Evolutionary conservation across 1,140 invertebrate species (phyloP), one percentile per base, ranked within the genome.

Genomic region (Penaeus chinensis): DNA sequence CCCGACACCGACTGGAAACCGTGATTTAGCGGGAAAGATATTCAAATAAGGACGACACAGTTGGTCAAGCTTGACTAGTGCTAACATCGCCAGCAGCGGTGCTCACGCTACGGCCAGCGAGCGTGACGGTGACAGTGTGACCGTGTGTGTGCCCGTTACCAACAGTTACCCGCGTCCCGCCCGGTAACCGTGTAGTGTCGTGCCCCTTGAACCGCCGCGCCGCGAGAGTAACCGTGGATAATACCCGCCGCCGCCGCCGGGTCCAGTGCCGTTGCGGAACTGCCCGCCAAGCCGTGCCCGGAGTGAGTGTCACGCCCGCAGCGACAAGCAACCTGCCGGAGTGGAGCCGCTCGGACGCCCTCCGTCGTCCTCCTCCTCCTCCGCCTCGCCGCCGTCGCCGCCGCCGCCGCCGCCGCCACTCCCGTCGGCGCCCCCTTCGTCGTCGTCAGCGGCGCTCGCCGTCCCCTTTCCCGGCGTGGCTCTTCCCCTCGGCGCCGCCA

Each of bases 1-100:
- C 79, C 79, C 84, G 54, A 78, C 80, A 89, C 84, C 79, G 84
- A 86, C 88, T 86, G 88, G 79, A 83, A 85, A 79, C 84, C 80
- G 88, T 85, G 88, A 89, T 89, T 89, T 89, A 89, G 88, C 88
- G 88, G 81, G 84, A 89, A 89, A 89, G 88, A 89, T 89, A 89
- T 89, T 89, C 88, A 89, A 89, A 89, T 89, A 89, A 89, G 88
- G 81, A 89, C 47, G 88, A 89, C 88, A 89, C 88, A 89, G 88
- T 89, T 83, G 88, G 88, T 89, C 88, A 89, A 86, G 88, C 84
- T 89, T 89, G 88, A 89, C 84, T 89, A 89, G 88, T 89, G 88
- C 88, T 89, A 89, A 89, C 84, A 89, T 82, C 78, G 65, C 81
- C 47, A 79, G 63, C 63, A 71, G 47, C 42, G 42, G 82, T 27